Base-by-base conservation (phyloP, 2,113 vertebrate genomes). In the Tenebrosternarchus preto region DNA sequence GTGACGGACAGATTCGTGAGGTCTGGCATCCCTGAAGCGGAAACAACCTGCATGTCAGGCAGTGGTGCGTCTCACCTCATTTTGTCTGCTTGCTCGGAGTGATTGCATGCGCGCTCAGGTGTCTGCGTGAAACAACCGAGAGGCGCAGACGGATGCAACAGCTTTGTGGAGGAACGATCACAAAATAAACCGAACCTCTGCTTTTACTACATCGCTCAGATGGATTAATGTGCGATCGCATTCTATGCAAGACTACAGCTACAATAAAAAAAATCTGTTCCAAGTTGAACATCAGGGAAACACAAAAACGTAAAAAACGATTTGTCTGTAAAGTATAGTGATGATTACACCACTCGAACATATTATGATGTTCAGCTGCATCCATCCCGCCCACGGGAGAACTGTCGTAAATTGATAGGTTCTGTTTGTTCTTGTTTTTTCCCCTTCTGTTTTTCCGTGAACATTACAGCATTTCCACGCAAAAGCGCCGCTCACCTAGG, bases 321-420 rank as follows among this genome's bases (percentile, higher is more conserved):
- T 73, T 56, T 60, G 7, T 74, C 19, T 31, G 39, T 5, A 59
- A n/a, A 19, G 19, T 43, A 69, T 69, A 78, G 76, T 78, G 64
- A 78, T 17, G 50, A 69, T 78, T 64, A 59, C 53, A 55, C 50
- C 50, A 36, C 76, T 69, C 31, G 63, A 59, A 31, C 39, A 53
- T 68, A 66, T 25, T 39, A 31, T 57, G 29, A 27, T 59, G 46
- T 20, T 55, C 29, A 68, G n/a, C 17, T 68, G 61, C 20, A 17
- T 55, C n/a, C 15, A 55, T 43, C 5, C 39, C 39, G 39, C 39
- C 39, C 2, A 5, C 39, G 39, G 39, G 39, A 43, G 39, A 43
- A 43, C 6, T 43, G 43, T 15, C 43, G 43, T 1, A 50, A 50
- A 50, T 50, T 50, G 43, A 50, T 15, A 50, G 8, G 43, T 15